Evolutionary conservation across 2,113 vertebrate genomes (phyloP).

Genomic region (Nettapus auritus): DNA sequence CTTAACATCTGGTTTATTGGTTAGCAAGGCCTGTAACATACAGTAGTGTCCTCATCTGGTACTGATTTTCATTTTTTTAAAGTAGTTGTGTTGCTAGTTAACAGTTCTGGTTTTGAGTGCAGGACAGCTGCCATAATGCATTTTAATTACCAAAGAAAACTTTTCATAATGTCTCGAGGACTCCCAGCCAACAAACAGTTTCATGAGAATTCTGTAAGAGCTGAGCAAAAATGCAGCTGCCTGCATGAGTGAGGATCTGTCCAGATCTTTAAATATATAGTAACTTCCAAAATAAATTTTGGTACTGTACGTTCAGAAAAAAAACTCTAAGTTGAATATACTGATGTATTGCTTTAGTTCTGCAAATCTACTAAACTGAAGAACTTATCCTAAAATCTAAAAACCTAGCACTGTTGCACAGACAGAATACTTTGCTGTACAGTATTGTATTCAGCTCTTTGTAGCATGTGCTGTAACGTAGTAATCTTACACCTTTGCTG

Average conservation of each 20-base stretch:
- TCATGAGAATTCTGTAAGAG: background rate
- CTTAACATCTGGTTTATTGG: background rate
- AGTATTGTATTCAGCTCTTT: background rate
- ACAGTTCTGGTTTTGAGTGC: background rate
- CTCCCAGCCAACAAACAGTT: background rate
- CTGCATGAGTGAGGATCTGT: background rate
- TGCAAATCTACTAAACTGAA: background rate
- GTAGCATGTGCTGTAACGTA: background rate
- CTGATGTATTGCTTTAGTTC: background rate
- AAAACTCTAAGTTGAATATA: background rate
- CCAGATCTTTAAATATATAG: background rate
- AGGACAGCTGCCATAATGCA: background rate
- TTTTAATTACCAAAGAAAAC: constrained; percentile 5
- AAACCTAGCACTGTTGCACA: background rate
- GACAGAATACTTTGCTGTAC: background rate
- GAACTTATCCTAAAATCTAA: background rate
- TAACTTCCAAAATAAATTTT: background rate
- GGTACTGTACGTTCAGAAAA: background rate
- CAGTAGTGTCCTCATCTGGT: background rate
- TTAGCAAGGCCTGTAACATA: background rate
- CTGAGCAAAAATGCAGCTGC: background rate
- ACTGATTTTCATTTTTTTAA: background rate
- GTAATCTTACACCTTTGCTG: background rate
- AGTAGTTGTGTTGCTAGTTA: background rate
- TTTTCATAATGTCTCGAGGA: background rate